Conservation (phyloP, 2,797 vertebrate genomes). For the Lutjanus argentimaculatus region DNA sequence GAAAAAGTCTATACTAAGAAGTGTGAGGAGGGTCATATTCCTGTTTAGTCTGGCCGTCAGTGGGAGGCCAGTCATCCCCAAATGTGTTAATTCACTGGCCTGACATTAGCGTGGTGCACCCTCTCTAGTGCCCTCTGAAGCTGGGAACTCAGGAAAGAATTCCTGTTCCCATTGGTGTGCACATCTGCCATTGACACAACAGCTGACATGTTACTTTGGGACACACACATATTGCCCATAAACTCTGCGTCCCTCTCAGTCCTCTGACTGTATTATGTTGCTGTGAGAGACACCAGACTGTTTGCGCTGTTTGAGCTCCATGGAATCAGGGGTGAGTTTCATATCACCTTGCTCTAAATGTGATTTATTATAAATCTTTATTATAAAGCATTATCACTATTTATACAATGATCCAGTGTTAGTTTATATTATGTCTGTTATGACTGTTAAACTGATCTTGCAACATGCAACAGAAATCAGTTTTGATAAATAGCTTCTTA, state of each 20-base stretch:
- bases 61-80: not conserved
- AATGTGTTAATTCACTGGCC: conserved; percentile 31
- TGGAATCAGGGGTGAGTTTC: conserved; percentile 62
- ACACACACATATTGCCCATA: not conserved
- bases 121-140: conserved; percentile 25
- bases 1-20: conserved; percentile 26
- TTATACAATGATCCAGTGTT: not conserved
- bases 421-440: not conserved
- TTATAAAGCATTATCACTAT: not conserved
- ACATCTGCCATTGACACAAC: conserved; percentile 52
- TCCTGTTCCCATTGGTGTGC: conserved; percentile 30
- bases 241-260: conserved; percentile 3
- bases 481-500: not conserved
- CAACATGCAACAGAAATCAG: not conserved
- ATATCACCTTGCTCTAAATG: not conserved
- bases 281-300: conserved; percentile 17
- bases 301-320: conserved; percentile 36
- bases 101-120: conserved; percentile 23
- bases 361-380: not conserved
- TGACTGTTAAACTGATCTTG: not conserved
- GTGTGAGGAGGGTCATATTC: conserved; percentile 16
- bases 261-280: conserved; percentile 18
- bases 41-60: not conserved
- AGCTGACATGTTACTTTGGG: conserved; percentile 24
- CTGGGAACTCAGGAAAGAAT: conserved; percentile 26